Base-by-base conservation (phyloP, 2,888 invertebrate species). In the Fragum sueziense region DNA sequence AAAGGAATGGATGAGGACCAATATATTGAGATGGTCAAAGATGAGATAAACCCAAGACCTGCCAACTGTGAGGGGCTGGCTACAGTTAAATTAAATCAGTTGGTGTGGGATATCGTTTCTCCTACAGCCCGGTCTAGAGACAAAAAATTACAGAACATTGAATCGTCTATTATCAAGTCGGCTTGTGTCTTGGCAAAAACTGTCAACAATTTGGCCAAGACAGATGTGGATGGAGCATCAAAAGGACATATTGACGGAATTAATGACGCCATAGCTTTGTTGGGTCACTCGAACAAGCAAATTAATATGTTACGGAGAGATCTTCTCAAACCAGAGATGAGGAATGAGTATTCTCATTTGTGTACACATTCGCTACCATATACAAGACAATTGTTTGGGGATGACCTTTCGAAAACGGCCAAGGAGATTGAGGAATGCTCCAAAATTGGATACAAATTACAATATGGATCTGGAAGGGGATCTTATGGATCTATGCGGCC, bases 351-450 rank as follows among this genome's bases (percentile, higher is more conserved):
- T 74, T 31, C 51, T 6, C 76, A 76, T 65, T 9, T 80, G 59
- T 80, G 73, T 25, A 72, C 51, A 20, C 80, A 80, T 37, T 59
- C 61, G 14, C 31, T 71, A 54, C 70, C 70, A 51, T 75, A 69
- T 33, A 76, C 74, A 33, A 62, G 69, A 2, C 67, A 74, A 20
- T 57, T 80, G 29, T 80, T 77, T 77, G 76, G 76, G 31, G 80
- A 73, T 33, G 76, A 80, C 59, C 70, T 79, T 22, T 73, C 76
- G 17, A 77, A 80, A 54, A 61, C 76, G 34, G 80, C 72, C 1
- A 80, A 77, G 37, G 80, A 80, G 41, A 80, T 80, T 2, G 76
- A 73, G 52, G 80, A 77, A 34, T 76, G 74, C 59, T 67, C 62
- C 27, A 73, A 61, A 59, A 69, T 80, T 27, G 70, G 76, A 17